A percentile compares a stretch with the other conserved stretches of the same genome.
Conservation (phyloP, 2,888 invertebrate species). For the Pristionchus exspectatus region DNA sequence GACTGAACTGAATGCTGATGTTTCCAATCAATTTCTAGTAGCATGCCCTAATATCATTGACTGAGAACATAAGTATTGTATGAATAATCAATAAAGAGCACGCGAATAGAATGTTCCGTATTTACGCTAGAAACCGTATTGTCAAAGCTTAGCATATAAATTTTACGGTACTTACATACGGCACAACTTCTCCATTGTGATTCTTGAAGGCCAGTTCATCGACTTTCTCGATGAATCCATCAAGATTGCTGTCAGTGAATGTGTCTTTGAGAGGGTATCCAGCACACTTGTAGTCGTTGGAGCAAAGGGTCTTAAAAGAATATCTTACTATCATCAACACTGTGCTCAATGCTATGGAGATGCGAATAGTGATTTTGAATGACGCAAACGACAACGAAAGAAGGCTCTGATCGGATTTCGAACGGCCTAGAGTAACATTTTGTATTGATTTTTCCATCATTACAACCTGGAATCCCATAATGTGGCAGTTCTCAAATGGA, state of each 20-base stretch:
- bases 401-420: not conserved
- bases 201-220: conserved; percentile 35
- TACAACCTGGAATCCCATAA: conserved; percentile 46
- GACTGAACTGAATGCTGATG: no score
- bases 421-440: not conserved
- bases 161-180: not conserved
- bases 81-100: not conserved
- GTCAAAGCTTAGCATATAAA: not conserved
- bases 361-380: no score
- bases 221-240: conserved; percentile 16
- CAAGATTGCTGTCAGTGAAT: not conserved
- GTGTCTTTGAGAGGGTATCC: conserved; percentile 1
- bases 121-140: no score
- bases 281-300: not conserved
- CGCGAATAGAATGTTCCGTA: no score
- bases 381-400: no score
- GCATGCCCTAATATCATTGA: not conserved
- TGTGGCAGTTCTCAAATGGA: conserved; percentile 37
- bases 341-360: not conserved
- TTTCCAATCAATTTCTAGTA: no score
- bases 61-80: no score
- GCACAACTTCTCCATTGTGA: conserved; percentile 37
- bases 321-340: not conserved
- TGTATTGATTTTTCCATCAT: not conserved
- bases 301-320: not conserved